Conservation (phyloP, 2,797 vertebrate genomes). For the Cyprinella venusta region DNA sequence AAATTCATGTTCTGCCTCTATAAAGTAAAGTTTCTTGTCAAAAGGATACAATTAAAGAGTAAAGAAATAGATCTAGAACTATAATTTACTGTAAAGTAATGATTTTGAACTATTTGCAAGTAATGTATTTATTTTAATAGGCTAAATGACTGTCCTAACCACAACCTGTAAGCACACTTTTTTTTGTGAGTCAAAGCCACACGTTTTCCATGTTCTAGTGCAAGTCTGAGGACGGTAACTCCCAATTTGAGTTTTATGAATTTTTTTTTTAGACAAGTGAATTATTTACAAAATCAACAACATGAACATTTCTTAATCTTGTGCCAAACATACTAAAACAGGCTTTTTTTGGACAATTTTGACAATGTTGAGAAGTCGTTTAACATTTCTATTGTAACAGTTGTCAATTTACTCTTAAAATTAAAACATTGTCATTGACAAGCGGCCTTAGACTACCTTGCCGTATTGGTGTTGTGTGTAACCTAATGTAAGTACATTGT, state of each 20-base stretch:
- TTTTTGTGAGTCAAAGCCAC: background rate
- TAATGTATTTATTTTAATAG: background rate
- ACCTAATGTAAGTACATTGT: background rate
- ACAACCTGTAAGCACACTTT: background rate
- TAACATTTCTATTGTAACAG: background rate
- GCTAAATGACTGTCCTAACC: constrained; percentile 1
- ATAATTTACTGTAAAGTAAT: background rate
- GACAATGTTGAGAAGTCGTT: background rate
- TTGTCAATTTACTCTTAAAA: background rate
- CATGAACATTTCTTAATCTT: background rate
- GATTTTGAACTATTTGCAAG: background rate
- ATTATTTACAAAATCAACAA: background rate
- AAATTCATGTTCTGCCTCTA: background rate
- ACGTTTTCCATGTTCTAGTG: background rate
- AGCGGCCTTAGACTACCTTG: background rate
- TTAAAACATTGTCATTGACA: background rate
- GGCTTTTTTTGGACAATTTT: background rate
- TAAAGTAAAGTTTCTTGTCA: background rate
- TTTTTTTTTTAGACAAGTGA: background rate
- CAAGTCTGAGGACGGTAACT: background rate
- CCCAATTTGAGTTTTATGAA: background rate
- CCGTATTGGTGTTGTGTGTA: background rate
- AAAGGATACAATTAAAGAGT: background rate
- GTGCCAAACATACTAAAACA: too few species aligned
- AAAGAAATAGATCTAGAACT: background rate